These are phyloP conservation scores for Zosterops hypoxanthus DNA, from an alignment of 2,113 vertebrate genomes.

Conservation along the genomic window DNA sequence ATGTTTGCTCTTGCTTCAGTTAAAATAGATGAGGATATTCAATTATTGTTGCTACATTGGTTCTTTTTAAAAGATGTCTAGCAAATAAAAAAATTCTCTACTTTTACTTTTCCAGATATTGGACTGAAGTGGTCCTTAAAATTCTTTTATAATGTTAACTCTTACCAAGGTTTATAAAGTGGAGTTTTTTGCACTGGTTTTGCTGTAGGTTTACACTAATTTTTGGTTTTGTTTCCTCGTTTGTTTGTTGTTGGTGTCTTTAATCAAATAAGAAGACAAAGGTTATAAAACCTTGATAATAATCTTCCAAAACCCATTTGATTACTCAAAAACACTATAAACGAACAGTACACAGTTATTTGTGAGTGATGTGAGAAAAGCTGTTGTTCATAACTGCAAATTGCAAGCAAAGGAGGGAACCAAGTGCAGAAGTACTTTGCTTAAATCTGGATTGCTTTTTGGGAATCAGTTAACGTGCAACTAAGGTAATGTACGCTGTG, in stretches of 20 bases:
- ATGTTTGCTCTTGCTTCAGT: neutral
- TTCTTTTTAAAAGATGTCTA: neutral
- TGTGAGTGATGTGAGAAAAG: neutral
- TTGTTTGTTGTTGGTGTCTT: neutral
- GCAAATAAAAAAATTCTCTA: neutral
- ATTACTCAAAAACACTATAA: neutral
- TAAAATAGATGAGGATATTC: neutral
- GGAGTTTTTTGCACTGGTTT: neutral
- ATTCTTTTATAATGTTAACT: neutral
- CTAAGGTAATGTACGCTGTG: neutral
- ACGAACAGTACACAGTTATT: neutral
- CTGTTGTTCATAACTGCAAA: neutral
- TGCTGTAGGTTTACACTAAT: neutral
- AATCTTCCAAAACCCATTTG: neutral
- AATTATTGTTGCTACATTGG: neutral
- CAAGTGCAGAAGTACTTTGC: fast-evolving
- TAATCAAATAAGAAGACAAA: neutral
- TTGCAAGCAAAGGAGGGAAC: neutral
- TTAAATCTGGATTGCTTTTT: neutral
- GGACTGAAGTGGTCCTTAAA: neutral
- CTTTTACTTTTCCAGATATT: neutral
- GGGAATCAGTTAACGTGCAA: neutral
- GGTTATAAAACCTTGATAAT: neutral
- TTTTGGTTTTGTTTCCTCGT: neutral
- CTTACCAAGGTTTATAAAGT: neutral